Evolutionary conservation across 2,113 vertebrate species (phyloP).

Genomic region (Neoarius graeffei): DNA sequence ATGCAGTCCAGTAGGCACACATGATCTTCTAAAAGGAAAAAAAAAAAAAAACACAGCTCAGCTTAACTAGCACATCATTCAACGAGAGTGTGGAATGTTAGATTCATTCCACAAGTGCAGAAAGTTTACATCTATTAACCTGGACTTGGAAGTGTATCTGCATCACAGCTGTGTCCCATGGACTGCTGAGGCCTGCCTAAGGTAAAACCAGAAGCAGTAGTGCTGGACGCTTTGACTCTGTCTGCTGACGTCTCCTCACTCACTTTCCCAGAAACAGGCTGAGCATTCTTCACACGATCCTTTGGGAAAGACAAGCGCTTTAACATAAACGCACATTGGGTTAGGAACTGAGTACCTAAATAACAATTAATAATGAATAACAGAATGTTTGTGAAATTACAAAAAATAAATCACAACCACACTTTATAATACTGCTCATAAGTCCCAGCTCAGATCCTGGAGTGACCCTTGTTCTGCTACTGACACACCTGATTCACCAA

Average conservation of each 20-base stretch:
- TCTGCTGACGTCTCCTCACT: slow-evolving; percentile 62
- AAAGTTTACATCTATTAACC: slow-evolving; percentile 65
- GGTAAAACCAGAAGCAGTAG: slow-evolving; percentile 54
- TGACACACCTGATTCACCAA: background rate
- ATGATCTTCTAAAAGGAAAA: slow-evolving; percentile 75
- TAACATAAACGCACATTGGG: background rate
- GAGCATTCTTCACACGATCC: slow-evolving; percentile 75
- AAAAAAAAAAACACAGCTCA: background rate
- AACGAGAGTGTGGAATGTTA: background rate
- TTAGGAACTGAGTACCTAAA: background rate
- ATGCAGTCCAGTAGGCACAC: slow-evolving; percentile 93
- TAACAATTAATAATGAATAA: background rate
- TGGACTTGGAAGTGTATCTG: slow-evolving; percentile 58
- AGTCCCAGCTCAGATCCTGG: background rate
- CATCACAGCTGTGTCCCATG: slow-evolving; percentile 12
- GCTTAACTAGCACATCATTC: background rate
- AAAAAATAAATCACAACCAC: background rate
- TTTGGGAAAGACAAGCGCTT: slow-evolving; percentile 53
- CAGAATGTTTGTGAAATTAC: background rate
- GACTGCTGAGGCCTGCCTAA: slow-evolving; percentile 65
- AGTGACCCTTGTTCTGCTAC: background rate
- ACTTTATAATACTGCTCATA: background rate
- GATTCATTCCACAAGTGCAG: background rate
- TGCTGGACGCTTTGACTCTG: slow-evolving; percentile 54
- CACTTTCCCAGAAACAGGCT: slow-evolving; percentile 62